Evolutionary conservation across 2,888 invertebrate genomes (phyloP).

Genomic region (Amphipoea lucens): DNA sequence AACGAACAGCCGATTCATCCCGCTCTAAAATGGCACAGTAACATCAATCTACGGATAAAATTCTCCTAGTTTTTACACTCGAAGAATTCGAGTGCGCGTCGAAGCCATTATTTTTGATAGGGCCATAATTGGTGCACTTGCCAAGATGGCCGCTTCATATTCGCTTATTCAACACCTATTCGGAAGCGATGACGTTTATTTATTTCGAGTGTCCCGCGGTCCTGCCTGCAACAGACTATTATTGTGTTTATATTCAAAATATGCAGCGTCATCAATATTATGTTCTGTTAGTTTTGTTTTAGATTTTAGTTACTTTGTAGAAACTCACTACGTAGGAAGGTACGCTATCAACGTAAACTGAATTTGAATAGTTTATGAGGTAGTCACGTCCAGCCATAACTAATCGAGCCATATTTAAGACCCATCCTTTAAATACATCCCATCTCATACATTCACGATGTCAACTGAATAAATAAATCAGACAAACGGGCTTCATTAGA

Average conservation of each 20-base stretch:
- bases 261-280: constrained; percentile 1
- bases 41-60: constrained; percentile 54
- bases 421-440: constrained; percentile 34
- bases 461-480: constrained; percentile 61
- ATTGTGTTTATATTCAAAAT: constrained; percentile 14
- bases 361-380: constrained; percentile 32
- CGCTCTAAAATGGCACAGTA: constrained; percentile 35
- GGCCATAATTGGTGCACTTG: constrained; percentile 76
- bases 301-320: neutral
- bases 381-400: neutral
- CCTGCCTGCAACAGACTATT: constrained; percentile 5
- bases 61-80: constrained; percentile 39
- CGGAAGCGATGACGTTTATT: constrained; percentile 54
- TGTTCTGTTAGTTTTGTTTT: neutral
- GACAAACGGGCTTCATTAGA: constrained; percentile 66
- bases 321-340: neutral
- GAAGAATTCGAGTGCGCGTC: constrained; percentile 55
- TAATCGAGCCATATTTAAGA: constrained; percentile 28
- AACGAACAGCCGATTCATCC: constrained; percentile 40
- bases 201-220: constrained; percentile 33
- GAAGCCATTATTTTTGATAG: constrained; percentile 73
- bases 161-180: constrained; percentile 64
- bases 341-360: neutral
- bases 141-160: constrained; percentile 67
- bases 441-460: constrained; percentile 47